A percentile compares a stretch with the other conserved stretches of the same genome.
phyloP scores from a whole-genome alignment of 2,113 vertebrate species.

The Tringa solitaria region DNA sequence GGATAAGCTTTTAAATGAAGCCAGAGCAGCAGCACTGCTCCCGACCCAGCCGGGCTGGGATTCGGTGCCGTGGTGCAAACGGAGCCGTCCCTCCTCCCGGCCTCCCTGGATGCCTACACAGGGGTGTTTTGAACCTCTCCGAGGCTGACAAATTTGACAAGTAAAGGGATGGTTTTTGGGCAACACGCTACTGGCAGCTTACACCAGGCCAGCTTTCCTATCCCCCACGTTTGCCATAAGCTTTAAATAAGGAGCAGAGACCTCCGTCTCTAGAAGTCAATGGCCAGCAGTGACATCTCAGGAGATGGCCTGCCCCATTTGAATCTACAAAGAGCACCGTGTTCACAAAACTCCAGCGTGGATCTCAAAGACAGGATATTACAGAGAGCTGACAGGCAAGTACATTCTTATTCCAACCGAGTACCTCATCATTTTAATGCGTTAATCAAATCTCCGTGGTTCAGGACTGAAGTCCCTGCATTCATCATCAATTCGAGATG shows the following conservation, averaged over 20 bases:
- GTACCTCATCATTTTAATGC: background rate
- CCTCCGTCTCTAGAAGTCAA: background rate
- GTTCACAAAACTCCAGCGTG: background rate
- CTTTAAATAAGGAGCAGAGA: background rate
- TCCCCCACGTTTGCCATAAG: background rate
- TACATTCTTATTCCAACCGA: background rate
- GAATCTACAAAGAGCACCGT: accelerated
- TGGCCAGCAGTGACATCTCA: accelerated
- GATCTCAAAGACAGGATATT: too few relatives aligned
- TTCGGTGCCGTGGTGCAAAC: background rate
- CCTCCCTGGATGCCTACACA: background rate
- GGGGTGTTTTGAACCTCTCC: accelerated
- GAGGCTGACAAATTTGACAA: background rate
- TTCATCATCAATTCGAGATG: background rate
- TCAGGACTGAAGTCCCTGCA: background rate
- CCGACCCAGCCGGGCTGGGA: background rate
- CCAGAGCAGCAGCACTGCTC: background rate
- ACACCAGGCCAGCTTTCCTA: background rate
- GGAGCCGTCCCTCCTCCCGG: background rate
- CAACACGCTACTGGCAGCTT: accelerated
- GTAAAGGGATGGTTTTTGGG: background rate
- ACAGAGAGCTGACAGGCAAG: background rate
- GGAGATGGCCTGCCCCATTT: background rate
- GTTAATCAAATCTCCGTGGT: background rate
- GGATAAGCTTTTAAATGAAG: background rate